Conservation (phyloP, 2,888 invertebrate genomes). For the Rhagium mordax region DNA sequence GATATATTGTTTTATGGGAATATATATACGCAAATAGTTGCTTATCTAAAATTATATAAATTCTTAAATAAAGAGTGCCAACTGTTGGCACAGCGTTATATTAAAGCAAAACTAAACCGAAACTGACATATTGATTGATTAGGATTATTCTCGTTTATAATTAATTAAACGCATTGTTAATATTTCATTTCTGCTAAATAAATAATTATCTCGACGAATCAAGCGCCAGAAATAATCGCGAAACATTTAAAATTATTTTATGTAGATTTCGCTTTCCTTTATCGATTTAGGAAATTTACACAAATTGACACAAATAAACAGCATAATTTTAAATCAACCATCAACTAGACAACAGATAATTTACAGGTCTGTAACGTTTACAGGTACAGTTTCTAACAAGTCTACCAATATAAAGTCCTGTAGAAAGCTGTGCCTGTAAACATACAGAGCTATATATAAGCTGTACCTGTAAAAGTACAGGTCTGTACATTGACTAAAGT, state of each 20-base stretch:
- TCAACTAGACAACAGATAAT: no score
- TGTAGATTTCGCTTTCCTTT: neutral
- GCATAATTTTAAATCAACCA: no score
- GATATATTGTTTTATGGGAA: neutral
- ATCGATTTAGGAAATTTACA: no score
- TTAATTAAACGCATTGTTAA: neutral
- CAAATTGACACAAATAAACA: no score
- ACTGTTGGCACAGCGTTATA: neutral
- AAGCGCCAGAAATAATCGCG: neutral
- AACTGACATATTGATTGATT: neutral
- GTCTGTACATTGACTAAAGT: no score
- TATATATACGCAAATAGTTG: neutral
- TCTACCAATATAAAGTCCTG: no score
- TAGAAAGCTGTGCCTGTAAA: no score
- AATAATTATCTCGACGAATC: neutral
- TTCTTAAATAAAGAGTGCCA: slow-evolving; percentile 2
- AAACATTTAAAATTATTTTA: neutral
- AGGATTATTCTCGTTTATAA: neutral
- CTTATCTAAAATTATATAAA: neutral
- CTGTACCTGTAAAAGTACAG: no score
- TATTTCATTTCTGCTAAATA: neutral
- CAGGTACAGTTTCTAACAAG: no score
- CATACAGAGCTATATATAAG: no score
- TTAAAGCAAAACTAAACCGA: neutral
- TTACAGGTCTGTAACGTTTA: no score